Evolutionary conservation across 35 echinoderm and acorn worm genomes (phyloP).

Genomic region (Holothuria glaberrima): DNA sequence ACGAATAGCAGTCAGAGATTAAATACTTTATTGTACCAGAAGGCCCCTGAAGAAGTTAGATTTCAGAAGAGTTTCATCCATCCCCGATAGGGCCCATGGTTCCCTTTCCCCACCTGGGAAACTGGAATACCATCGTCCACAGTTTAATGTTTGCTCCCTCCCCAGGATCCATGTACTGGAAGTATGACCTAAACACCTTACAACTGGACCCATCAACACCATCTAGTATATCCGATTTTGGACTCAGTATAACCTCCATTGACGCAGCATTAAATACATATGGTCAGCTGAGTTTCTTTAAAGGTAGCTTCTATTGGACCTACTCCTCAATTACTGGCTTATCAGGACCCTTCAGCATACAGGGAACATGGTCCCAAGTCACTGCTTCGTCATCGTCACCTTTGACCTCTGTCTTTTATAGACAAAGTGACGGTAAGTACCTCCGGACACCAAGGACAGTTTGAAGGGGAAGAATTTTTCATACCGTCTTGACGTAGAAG

Average conservation of each 20-base stretch:
- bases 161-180: conserved; percentile 3
- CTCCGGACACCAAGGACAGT: too few species aligned
- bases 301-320: conserved; percentile 3
- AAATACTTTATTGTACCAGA: too few species aligned
- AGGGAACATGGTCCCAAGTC: background rate
- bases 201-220: conserved; percentile 3
- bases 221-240: conserved; percentile 9
- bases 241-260: background rate
- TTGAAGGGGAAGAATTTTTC: too few species aligned
- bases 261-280: background rate
- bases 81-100: too few species aligned
- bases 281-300: conserved; percentile 6
- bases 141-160: too few species aligned
- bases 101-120: too few species aligned
- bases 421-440: background rate
- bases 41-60: too few species aligned
- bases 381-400: background rate
- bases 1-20: too few species aligned
- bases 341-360: background rate
- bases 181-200: background rate
- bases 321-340: background rate
- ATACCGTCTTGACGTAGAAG: too few species aligned
- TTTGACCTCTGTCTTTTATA: conserved; percentile 47
- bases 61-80: too few species aligned
- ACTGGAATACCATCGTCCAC: too few species aligned